Percentiles rank a stretch among this genome's conserved stretches.
Evolutionary conservation across 2,888 invertebrate genomes (phyloP).

Genomic region (Stenodema calcarata): DNA sequence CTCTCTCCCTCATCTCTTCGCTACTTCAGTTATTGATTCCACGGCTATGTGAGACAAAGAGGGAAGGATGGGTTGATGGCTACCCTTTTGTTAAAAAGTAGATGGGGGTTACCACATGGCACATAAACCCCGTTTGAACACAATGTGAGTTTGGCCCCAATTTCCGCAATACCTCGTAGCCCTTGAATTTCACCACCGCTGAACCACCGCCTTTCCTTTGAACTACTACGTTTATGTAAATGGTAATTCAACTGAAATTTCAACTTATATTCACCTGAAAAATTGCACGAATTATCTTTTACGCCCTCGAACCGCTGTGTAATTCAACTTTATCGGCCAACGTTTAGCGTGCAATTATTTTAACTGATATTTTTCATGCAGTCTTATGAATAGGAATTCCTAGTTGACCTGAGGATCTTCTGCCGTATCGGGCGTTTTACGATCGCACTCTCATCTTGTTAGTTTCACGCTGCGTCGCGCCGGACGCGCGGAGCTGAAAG

Average conservation of each 20-base stretch:
- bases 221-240: too few relatives aligned
- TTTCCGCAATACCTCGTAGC: background rate
- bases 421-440: background rate
- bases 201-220: too few relatives aligned
- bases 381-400: background rate
- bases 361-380: background rate
- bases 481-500: background rate
- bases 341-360: background rate
- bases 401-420: background rate
- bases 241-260: too few relatives aligned
- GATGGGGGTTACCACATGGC: slow-evolving; percentile 32
- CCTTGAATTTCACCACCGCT: too few relatives aligned
- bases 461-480: background rate
- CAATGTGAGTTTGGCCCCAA: background rate
- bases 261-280: too few relatives aligned
- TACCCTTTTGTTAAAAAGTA: slow-evolving; percentile 22
- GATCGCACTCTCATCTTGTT: background rate
- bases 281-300: too few relatives aligned
- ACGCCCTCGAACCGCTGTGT: too few relatives aligned
- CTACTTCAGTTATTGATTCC: slow-evolving; percentile 48
- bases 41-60: slow-evolving; percentile 11
- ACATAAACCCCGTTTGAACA: slow-evolving; percentile 31
- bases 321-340: too few relatives aligned
- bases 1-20: background rate
- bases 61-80: background rate